phyloP scores from a whole-genome alignment of 2,113 vertebrate species.

The Anarrhichthys ocellatus region DNA sequence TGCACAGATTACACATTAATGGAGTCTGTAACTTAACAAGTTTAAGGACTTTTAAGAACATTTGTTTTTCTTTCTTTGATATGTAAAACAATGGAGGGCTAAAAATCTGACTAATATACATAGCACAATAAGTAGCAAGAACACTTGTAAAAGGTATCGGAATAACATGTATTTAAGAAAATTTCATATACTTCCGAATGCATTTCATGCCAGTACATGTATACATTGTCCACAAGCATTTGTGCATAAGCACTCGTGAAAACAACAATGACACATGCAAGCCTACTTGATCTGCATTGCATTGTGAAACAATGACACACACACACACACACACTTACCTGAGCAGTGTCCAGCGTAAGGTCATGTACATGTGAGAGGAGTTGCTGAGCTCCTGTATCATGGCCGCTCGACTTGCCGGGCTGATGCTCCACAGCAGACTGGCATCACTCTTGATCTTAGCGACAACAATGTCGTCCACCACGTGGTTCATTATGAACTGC shows the following conservation, averaged over 20 bases:
- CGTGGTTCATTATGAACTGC: slow-evolving; percentile 79
- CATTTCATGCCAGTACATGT: neutral
- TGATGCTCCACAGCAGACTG: slow-evolving; percentile 81
- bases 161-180: neutral
- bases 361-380: slow-evolving; percentile 75
- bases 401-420: slow-evolving; percentile 73
- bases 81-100: neutral
- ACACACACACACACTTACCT: slow-evolving; percentile 67
- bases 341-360: slow-evolving; percentile 72
- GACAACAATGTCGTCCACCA: slow-evolving; percentile 68
- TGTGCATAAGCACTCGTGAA: neutral
- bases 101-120: neutral
- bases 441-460: slow-evolving; percentile 84
- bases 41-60: neutral
- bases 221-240: neutral
- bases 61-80: neutral
- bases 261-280: neutral
- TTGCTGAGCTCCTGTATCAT: slow-evolving; percentile 75
- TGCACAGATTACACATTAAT: neutral
- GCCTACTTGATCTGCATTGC: neutral
- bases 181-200: neutral
- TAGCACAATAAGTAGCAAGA: neutral
- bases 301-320: neutral
- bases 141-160: neutral
- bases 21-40: neutral